phyloP scores from a whole-genome alignment of 2,888 invertebrate species.

The Andrena chrysosceles region DNA sequence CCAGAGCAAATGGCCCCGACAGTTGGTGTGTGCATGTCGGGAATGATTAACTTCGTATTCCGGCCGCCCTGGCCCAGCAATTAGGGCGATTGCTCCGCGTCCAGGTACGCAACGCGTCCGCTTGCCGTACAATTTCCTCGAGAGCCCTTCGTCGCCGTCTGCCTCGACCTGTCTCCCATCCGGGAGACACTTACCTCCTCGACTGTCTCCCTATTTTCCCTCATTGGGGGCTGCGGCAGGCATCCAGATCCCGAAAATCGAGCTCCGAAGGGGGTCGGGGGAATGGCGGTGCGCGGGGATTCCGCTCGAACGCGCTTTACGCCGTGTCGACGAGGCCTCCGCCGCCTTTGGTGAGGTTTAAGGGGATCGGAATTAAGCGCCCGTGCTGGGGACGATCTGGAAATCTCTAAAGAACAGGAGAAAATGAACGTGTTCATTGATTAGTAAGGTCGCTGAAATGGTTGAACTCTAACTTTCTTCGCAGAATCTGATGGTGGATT shows the following conservation, averaged over 20 bases:
- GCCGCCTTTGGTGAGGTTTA: slow-evolving; percentile 9
- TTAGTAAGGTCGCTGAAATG: background rate
- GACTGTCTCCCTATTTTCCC: slow-evolving; percentile 43
- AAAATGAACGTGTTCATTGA: background rate
- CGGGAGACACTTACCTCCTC: slow-evolving; percentile 52
- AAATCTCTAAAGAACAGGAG: background rate
- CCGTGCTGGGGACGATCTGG: background rate
- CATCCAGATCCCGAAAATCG: slow-evolving; percentile 51
- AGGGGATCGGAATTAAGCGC: slow-evolving; percentile 34
- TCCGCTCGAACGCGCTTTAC: slow-evolving; percentile 49
- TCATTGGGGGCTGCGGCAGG: slow-evolving; percentile 23
- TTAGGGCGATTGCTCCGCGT: slow-evolving; percentile 74
- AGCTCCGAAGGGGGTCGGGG: slow-evolving; percentile 6
- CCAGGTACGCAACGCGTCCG: slow-evolving; percentile 43
- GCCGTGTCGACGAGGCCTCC: slow-evolving; percentile 12
- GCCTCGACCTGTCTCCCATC: slow-evolving; percentile 22
- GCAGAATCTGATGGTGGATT: too few species aligned
- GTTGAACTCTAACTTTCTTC: too few species aligned
- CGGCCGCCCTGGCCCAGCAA: slow-evolving; percentile 66
- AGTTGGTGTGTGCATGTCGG: slow-evolving; percentile 62
- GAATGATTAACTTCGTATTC: slow-evolving; percentile 76
- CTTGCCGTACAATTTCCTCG: slow-evolving; percentile 67
- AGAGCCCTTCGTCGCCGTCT: slow-evolving; percentile 57
- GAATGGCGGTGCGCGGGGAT: slow-evolving; percentile 32
- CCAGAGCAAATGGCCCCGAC: slow-evolving; percentile 32